Conservation (phyloP, 1,140 invertebrate species). For the Episyrphus balteatus region DNA sequence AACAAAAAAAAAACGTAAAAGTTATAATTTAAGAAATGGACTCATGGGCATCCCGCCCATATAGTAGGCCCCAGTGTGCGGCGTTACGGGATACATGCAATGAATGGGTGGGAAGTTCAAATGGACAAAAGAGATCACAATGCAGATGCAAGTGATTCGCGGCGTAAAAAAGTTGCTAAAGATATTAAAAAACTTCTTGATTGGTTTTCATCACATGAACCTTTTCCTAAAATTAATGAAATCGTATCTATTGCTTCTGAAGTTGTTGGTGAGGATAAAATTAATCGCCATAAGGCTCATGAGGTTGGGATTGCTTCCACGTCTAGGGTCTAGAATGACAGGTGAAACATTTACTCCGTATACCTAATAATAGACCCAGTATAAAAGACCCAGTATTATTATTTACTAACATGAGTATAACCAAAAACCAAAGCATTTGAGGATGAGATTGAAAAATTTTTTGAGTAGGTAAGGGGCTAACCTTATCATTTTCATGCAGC, state of each 20-base stretch:
- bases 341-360: conserved; percentile 23
- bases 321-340: conserved; percentile 19
- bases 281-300: conserved; percentile 33
- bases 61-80: too few species aligned
- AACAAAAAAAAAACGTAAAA: too few species aligned
- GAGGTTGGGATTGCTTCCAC: conserved; percentile 25
- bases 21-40: too few species aligned
- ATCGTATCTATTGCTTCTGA: conserved; percentile 32
- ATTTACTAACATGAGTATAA: conserved; percentile 32
- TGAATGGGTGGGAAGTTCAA: conserved; percentile 13
- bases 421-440: conserved; percentile 2
- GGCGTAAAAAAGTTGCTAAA: conserved; percentile 29
- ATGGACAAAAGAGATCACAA: conserved; percentile 34
- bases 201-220: conserved; percentile 32
- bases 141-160: conserved; percentile 30
- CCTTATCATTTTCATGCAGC: conserved; percentile 22
- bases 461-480: conserved; percentile 30
- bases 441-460: conserved; percentile 25
- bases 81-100: conserved; percentile 22
- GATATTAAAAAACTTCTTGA: conserved; percentile 25
- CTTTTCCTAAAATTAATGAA: conserved; percentile 16
- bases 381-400: conserved; percentile 30
- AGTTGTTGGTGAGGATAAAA: conserved; percentile 26
- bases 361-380: conserved; percentile 26
- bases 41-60: too few species aligned